Base-by-base conservation (phyloP, 2,888 invertebrate species). In the Acanthopleura granulata region DNA sequence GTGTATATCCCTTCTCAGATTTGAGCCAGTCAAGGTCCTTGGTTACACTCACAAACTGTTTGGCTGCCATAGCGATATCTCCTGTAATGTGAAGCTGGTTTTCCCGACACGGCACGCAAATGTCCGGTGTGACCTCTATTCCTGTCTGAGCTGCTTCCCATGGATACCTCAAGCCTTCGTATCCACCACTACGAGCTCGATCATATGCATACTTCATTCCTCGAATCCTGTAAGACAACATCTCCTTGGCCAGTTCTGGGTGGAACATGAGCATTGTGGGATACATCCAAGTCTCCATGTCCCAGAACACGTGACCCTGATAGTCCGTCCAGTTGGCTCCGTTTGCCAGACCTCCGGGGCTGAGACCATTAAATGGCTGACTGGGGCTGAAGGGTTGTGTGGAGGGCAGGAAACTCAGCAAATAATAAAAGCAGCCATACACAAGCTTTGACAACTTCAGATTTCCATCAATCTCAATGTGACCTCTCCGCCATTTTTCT, bases 391-490 rank as follows among this genome's bases (percentile, higher is more conserved):
- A n/a, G 14, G 82, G 75, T 57, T 76, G 29, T 25, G 72, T 18
- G 9, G 84, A 75, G 6, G 84, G 85, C 72, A 86, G 76, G 22
- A 80, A 79, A 72, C 80, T 79, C 49, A 83, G 74, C 50, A 88
- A 77, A 78, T 88, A 85, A 76, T 85, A 87, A 62, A 83, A 82
- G 27, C 83, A 74, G 57, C 83, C 80, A 70, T 79, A 73, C 22
- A 78, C 75, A 14, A 78, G 72, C 69, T 84, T 84, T 49, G 77
- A 77, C 30, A 85, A 77, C 40, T 82, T 76, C 15, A 72, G 40
- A 61, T 84, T 78, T 22, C 80, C 81, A 18, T 75, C 72, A 40
- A 82, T 49, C 16, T 77, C 79, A 18, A 82, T 78, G 30, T 74
- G 22, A 22, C 82, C 80, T 29, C 70, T 49, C 3, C 16, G 57